Percentiles rank a stretch among this genome's conserved stretches.
phyloP scores from a whole-genome alignment of 2,888 invertebrate species.

The Rotaria sp. region DNA sequence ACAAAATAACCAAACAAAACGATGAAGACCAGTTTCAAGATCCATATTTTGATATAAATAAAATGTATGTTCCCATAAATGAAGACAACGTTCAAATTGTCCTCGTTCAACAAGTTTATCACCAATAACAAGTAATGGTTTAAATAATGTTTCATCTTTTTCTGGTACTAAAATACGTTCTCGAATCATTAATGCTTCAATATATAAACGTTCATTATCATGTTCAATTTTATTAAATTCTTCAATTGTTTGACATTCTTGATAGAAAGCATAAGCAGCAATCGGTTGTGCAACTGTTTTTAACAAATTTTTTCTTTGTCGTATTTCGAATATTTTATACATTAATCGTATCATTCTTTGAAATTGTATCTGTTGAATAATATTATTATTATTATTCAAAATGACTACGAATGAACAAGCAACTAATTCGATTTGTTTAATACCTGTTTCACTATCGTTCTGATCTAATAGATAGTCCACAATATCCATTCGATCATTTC shows the following conservation, averaged over 20 bases:
- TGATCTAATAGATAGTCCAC: background rate
- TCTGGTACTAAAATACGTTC: conserved; percentile 64
- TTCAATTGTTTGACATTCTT: conserved; percentile 69
- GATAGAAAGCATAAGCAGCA: conserved; percentile 57
- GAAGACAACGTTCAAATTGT: background rate
- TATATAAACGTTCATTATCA: conserved; percentile 74
- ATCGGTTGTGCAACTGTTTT: background rate
- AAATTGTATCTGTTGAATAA: background rate
- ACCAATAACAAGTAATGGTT: background rate
- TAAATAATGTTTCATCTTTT: conserved; percentile 45
- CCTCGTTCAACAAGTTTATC: background rate
- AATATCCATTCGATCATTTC: background rate
- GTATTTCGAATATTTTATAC: background rate
- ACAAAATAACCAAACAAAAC: background rate
- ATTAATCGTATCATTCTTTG: background rate
- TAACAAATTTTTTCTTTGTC: background rate
- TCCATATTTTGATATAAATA: background rate
- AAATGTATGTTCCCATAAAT: conserved; percentile 2
- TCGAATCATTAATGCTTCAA: conserved; percentile 79
- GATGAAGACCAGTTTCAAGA: background rate
- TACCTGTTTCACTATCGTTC: background rate
- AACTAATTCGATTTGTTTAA: background rate
- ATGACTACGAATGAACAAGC: background rate
- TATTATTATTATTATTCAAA: background rate
- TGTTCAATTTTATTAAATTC: conserved; percentile 64